Conservation (phyloP, 2,888 invertebrate species). For the Miltochrista miniata region DNA sequence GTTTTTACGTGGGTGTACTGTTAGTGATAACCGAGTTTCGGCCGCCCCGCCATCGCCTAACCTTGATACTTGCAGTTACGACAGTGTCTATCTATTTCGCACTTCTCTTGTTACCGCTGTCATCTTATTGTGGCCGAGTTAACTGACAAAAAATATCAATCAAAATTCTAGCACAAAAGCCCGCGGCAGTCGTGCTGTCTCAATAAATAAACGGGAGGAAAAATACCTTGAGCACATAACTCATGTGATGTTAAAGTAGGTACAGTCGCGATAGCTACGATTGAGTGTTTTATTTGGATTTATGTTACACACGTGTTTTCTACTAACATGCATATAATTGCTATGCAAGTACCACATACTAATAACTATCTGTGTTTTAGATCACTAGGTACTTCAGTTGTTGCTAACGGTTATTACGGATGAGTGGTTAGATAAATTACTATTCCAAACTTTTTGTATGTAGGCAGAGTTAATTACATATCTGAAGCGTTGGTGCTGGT, state of each 20-base stretch:
- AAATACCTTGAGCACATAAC: conserved; percentile 54
- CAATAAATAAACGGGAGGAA: conserved; percentile 58
- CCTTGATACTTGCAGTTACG: conserved; percentile 83
- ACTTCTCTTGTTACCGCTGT: conserved; percentile 80
- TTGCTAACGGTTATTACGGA: conserved; percentile 35
- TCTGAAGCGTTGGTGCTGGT: not conserved
- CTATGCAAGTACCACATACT: conserved; percentile 34
- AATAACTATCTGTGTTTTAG: conserved; percentile 33
- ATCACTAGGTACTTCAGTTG: conserved; percentile 31
- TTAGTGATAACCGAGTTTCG: conserved; percentile 80
- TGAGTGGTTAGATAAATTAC: conserved; percentile 30
- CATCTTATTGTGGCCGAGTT: conserved; percentile 81
- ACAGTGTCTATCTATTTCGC: conserved; percentile 72
- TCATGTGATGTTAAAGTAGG: conserved; percentile 49
- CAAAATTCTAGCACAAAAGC: conserved; percentile 83
- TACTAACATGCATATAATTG: conserved; percentile 40
- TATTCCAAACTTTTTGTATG: conserved; percentile 28
- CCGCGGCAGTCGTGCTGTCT: conserved; percentile 70
- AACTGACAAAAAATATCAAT: conserved; percentile 83
- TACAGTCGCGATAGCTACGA: conserved; percentile 61
- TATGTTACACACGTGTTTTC: conserved; percentile 49
- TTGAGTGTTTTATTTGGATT: conserved; percentile 63
- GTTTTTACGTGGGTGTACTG: conserved; percentile 78
- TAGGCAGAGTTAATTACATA: conserved; percentile 10
- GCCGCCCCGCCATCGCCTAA: conserved; percentile 71